Base-by-base conservation (phyloP, 2,888 invertebrate species). In the Itoplectis maculator region DNA sequence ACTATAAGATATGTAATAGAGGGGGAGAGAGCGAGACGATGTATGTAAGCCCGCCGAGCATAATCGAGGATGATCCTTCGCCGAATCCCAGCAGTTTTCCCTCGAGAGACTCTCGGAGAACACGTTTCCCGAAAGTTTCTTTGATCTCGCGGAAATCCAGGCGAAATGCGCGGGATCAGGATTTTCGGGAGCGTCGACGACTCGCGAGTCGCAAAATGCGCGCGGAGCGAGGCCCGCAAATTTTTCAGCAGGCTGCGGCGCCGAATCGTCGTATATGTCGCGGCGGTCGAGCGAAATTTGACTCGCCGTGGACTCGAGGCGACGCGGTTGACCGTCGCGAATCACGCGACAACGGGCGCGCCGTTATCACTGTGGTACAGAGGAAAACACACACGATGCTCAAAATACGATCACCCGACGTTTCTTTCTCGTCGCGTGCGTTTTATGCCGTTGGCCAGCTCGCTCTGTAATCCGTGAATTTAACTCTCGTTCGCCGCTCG, bases 401-500 rank as follows among this genome's bases (percentile, higher is more conserved):
- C 72, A 49, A 81, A 81, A 76, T 37, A 79, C 49, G 65, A 65
- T 70, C n/a, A n/a, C n/a, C n/a, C n/a, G n/a, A n/a, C n/a, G n/a
- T n/a, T n/a, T n/a, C n/a, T n/a, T n/a, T n/a, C n/a, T n/a, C n/a
- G n/a, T n/a, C 13, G 20, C 45, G 63, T 9, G 20, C 45, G 63
- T 49, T 42, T 75, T 51, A 66, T 56, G 29, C 29, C 1, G 42
- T 29, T 65, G 40, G 35, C 18, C 68, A 18, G 35, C 54, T n/a
- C 15, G n/a, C 54, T 47, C 42, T 74, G 78, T 79, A 84, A 80
- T 80, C 78, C 54, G n/a, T 37, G 54, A 80, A 79, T 83, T 79
- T 73, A 51, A 49, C 68, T 65, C 49, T 76, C 69, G 68, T 79
- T 54, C 78, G 63, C 49, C 47, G 69, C 35, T 61, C n/a, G n/a